Evolutionary conservation across 2,888 invertebrate species (phyloP).

Genomic region (Drosophila prostipennis): DNA sequence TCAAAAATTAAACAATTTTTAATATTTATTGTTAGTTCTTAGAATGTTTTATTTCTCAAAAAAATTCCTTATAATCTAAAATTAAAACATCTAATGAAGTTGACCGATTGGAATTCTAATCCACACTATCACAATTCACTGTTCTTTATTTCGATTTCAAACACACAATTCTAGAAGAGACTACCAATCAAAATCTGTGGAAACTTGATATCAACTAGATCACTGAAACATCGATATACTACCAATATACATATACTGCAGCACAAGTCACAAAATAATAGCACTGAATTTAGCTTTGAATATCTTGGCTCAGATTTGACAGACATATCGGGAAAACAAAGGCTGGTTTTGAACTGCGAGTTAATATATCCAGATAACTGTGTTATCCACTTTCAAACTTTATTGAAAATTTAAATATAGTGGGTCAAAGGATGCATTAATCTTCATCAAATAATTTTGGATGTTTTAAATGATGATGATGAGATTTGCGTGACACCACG

Average conservation of each 20-base stretch:
- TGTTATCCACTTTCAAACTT: too few species aligned
- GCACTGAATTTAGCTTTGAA: slow-evolving; percentile 7
- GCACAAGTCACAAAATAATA: slow-evolving; percentile 28
- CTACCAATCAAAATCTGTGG: slow-evolving; percentile 31
- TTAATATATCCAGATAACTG: too few species aligned
- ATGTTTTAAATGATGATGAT: too few species aligned
- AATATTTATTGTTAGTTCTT: slow-evolving; percentile 42
- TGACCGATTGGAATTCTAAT: slow-evolving; percentile 17
- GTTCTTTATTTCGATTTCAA: slow-evolving; percentile 13
- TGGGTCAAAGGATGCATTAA: not conserved
- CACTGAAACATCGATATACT: slow-evolving; percentile 23
- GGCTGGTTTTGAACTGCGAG: too few species aligned
- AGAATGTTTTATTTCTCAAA: slow-evolving; percentile 22
- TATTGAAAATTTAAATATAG: not conserved
- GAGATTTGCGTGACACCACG: too few species aligned
- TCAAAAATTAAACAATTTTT: slow-evolving; percentile 36
- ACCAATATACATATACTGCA: slow-evolving; percentile 24
- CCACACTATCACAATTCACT: slow-evolving; percentile 6
- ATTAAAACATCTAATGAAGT: slow-evolving; percentile 1
- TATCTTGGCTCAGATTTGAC: slow-evolving; percentile 6
- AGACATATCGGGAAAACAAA: not conserved
- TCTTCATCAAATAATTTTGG: not conserved
- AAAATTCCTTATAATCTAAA: slow-evolving; percentile 20
- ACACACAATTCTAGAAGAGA: slow-evolving; percentile 11
- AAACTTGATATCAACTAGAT: slow-evolving; percentile 26